Base-by-base conservation (phyloP, 2,113 vertebrate species). In the Anguilla japonica region DNA sequence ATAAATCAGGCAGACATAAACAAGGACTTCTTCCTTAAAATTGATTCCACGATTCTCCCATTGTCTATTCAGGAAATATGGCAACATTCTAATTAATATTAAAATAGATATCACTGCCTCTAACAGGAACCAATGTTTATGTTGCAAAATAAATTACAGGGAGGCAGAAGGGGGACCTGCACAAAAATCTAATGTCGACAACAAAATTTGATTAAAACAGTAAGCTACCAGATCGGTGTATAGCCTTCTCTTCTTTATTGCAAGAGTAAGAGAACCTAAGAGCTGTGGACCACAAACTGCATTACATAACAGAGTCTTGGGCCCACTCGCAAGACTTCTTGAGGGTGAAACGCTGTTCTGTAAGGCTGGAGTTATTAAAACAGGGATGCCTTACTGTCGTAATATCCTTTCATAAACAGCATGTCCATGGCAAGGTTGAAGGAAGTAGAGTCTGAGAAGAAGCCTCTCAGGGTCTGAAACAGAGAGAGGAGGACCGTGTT, bases 361-460 rank as follows among this genome's bases (percentile, higher is more conserved):
- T 34, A 29, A 41, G 53, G 50, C 79, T 82, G 67, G 63, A 79
- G 43, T 84, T 60, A 83, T 57, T 63, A 29, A 85, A 82, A 83
- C 41, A n/a, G 43, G 83, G 26, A 67, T 79, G 90, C 95, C 97
- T 96, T 95, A 98, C 98, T 91, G 92, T 97, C 91, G 94, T 96
- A 97, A 88, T 82, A 94, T 50, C 95, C 96, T 93, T 98, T 98
- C 40, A 92, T 95, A 92, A 99, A 98, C 82, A 99, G 91, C 95
- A 98, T 96, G 87, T 98, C 96, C 89, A 98, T 96, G 90, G 96
- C 91, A 88, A 99, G 97, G 94, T 98, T 98, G 92, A 97, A 99
- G 22, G 97, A 99, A 0, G 97, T 97, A 40, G 91, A 46, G 2
- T 99, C 97, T 0, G 92, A 92, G 95, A 99, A 99, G 94, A 99